A percentile compares a stretch with the other conserved stretches of the same genome.
Evolutionary conservation across 2,888 invertebrate genomes (phyloP).

Genomic region (Ectemnius cavifrons): DNA sequence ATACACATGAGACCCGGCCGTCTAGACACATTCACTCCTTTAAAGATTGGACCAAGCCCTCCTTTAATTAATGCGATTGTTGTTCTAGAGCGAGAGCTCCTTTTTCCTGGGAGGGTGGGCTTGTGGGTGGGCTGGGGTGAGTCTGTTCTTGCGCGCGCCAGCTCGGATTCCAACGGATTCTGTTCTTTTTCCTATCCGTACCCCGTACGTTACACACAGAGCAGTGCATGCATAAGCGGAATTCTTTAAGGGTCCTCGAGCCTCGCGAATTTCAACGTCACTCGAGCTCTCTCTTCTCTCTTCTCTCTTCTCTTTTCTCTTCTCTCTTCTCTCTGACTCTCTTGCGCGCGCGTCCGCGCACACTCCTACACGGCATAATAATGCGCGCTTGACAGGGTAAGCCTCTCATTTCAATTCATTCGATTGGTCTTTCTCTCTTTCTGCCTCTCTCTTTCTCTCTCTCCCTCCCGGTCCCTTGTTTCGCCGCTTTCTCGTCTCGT

Average conservation of each 20-base stretch:
- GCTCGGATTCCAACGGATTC: conserved; percentile 6
- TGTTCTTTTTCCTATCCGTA: background rate
- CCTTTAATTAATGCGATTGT: conserved; percentile 13
- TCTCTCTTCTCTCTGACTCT: too few relatives aligned
- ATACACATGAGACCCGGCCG: background rate
- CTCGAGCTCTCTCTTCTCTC: background rate
- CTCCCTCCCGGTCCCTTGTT: background rate
- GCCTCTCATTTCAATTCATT: conserved; percentile 2
- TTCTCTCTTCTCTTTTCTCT: too few relatives aligned
- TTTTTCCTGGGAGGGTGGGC: too few relatives aligned
- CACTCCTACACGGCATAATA: background rate
- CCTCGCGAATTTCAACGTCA: conserved; percentile 5
- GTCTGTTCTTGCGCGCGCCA: too few relatives aligned
- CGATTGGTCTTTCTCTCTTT: background rate
- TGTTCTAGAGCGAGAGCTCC: background rate
- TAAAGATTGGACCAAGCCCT: background rate
- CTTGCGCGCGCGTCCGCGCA: background rate
- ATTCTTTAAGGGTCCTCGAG: conserved; percentile 2
- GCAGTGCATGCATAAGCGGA: conserved; percentile 6
- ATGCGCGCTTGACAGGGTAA: background rate
- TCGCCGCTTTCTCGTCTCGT: background rate
- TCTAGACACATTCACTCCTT: conserved; percentile 17
- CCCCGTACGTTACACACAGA: too few relatives aligned
- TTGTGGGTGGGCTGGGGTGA: too few relatives aligned
- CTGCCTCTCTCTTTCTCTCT: too few relatives aligned